A percentile compares a stretch with the other conserved stretches of the same genome.
These are phyloP conservation scores for Bos javanicus DNA, from an alignment of 2,113 vertebrate species.

Conservation along the genomic window DNA sequence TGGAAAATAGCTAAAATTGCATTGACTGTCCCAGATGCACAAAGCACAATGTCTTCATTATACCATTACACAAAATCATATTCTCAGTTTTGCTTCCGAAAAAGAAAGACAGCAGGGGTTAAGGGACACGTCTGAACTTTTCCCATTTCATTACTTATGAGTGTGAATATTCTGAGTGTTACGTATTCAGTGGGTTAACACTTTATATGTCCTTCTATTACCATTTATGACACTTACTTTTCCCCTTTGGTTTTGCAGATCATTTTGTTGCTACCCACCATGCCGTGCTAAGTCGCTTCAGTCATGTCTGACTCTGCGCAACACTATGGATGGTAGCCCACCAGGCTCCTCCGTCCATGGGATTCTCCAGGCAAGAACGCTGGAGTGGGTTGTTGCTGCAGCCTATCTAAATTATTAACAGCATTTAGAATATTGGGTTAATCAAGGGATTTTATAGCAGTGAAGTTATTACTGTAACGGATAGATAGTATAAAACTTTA, in stretches of 20 bases:
- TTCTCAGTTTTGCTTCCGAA: background rate
- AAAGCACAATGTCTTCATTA: background rate
- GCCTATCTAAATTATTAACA: constrained; percentile 1
- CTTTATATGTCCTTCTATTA: background rate
- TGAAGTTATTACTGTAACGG: constrained; percentile 60
- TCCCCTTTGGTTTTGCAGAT: background rate
- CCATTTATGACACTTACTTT: background rate
- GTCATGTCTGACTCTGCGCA: background rate
- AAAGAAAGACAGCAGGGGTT: background rate
- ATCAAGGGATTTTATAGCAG: background rate
- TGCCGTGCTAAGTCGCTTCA: background rate
- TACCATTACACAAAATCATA: background rate
- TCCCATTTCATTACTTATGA: background rate
- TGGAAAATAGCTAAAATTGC: constrained; percentile 1
- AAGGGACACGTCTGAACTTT: background rate
- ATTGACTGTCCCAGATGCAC: background rate
- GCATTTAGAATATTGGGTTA: constrained; percentile 43
- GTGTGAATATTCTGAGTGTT: background rate
- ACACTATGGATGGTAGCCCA: background rate
- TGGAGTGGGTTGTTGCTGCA: background rate
- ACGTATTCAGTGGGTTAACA: background rate
- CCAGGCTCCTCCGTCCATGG: background rate
- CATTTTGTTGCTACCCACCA: background rate
- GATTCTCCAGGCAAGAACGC: background rate
- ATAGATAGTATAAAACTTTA: constrained; percentile 33